Percentiles rank a stretch among this genome's conserved stretches.
phyloP scores from a whole-genome alignment of 2,113 vertebrate species.

The Myanophis thanlyinensis region DNA sequence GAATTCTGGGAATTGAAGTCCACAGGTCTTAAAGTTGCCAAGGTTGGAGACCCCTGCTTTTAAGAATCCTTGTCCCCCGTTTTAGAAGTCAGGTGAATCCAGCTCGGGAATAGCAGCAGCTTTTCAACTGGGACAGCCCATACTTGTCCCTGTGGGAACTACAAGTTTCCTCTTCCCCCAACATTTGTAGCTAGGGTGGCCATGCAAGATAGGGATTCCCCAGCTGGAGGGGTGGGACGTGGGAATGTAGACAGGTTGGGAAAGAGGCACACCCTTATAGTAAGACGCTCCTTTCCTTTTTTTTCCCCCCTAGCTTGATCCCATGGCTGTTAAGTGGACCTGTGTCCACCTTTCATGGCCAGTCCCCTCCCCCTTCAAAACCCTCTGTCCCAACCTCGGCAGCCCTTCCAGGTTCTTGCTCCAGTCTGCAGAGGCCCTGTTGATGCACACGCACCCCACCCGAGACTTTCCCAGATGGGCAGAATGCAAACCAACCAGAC shows the following conservation, averaged over 20 bases:
- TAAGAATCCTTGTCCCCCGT: no score
- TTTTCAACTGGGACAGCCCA: not conserved
- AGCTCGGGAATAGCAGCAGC: not conserved
- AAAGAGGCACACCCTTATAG: not conserved
- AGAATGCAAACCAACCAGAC: not conserved
- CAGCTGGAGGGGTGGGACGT: not conserved
- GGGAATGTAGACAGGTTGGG: not conserved
- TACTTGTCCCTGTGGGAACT: not conserved
- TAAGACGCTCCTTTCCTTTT: not conserved
- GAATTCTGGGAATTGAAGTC: no score
- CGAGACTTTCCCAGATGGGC: no score
- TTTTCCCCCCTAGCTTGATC: not conserved
- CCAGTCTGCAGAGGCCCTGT: not conserved
- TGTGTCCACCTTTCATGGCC: not conserved
- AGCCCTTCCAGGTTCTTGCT: not conserved
- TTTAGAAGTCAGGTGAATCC: not conserved
- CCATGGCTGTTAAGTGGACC: not conserved
- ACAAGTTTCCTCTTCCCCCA: not conserved
- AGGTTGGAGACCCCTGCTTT: no score
- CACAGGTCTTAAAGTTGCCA: no score
- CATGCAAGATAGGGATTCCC: not conserved
- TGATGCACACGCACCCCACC: no score
- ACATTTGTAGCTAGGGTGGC: not conserved
- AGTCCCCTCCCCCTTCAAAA: not conserved
- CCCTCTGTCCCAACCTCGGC: not conserved